These are phyloP conservation scores for Lagopus leucura DNA, from an alignment of 2,113 vertebrate genomes.

Conservation along the genomic window DNA sequence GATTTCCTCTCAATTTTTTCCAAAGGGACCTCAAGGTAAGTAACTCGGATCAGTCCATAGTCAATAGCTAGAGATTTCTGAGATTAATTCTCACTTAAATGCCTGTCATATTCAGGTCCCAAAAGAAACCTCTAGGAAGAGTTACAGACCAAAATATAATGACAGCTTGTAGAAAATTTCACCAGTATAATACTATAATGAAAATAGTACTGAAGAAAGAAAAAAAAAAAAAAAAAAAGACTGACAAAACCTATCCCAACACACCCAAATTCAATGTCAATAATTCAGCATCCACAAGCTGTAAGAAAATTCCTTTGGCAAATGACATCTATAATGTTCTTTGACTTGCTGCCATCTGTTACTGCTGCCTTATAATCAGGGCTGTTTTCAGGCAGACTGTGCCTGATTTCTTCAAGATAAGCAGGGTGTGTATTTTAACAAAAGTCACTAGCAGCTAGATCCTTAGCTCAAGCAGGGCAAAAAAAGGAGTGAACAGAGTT, in stretches of 20 bases:
- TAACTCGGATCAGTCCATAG: background rate
- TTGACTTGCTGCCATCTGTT: conserved; percentile 47
- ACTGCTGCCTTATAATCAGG: conserved; percentile 24
- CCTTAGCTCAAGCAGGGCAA: background rate
- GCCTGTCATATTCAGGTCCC: background rate
- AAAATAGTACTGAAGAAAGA: background rate
- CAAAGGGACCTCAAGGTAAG: background rate
- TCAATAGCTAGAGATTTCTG: background rate
- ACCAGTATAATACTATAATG: background rate
- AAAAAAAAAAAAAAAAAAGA: background rate
- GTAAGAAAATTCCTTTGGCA: conserved; percentile 41
- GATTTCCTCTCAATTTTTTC: background rate
- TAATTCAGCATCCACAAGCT: background rate
- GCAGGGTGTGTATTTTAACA: background rate
- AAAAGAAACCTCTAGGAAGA: background rate
- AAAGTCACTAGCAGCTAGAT: background rate
- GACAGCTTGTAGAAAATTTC: background rate
- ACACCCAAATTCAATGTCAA: background rate
- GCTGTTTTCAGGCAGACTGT: conserved; percentile 30
- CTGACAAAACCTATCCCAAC: background rate
- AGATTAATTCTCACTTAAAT: background rate
- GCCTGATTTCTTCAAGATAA: conserved; percentile 44
- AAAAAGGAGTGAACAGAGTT: background rate
- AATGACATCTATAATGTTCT: conserved; percentile 27
- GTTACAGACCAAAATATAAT: background rate